Base-by-base conservation (phyloP, 2,113 vertebrate genomes). In the Oncorhynchus nerka region DNA sequence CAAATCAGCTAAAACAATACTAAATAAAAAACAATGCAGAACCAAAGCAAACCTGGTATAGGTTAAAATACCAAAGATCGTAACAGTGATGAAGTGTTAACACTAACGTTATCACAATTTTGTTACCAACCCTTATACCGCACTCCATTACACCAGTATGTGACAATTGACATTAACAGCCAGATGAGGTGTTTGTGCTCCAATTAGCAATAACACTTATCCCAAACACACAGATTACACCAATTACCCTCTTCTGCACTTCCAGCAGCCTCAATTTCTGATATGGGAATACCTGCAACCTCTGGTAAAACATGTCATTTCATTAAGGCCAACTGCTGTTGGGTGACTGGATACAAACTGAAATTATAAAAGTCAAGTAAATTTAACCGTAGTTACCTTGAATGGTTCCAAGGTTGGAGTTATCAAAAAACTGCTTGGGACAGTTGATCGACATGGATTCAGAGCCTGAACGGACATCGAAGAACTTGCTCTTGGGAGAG, bases 351-450 rank as follows among this genome's bases (percentile, higher is more conserved):
- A 48, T 1, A 64, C 9, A 32, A 48, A 39, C 39, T 45, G 39
- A 45, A 8, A 94, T 94, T 19, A 0, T 1, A 19, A 15, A 24
- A 7, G 11, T 19, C 51, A 11, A 1, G 24, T 34, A 1, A 19
- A 64, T n/a, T 62, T 19, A 11, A 7, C 7, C 16, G 0, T 3
- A 5, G 71, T 71, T 78, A 94, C 94, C 93, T 86, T 91, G 76
- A 67, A 81, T 12, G 4, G 76, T 83, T 15, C 90, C 91, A 0
- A 94, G 91, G 26, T 6, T 57, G 13, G 92, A 92, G 86, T 94
- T 93, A 62, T 94, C 92, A 8, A 94, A 94, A 85, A 94, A 94
- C 75, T 89, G 89, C 30, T 73, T 91, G 67, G 93, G 89, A 51
- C 76, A 72, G 59, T 26, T 71, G 69, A 77, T 75, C 1, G 75